Evolutionary conservation across 92 coral and sea anemone genomes (phyloP).

Genomic region (Bergia puertoricense): DNA sequence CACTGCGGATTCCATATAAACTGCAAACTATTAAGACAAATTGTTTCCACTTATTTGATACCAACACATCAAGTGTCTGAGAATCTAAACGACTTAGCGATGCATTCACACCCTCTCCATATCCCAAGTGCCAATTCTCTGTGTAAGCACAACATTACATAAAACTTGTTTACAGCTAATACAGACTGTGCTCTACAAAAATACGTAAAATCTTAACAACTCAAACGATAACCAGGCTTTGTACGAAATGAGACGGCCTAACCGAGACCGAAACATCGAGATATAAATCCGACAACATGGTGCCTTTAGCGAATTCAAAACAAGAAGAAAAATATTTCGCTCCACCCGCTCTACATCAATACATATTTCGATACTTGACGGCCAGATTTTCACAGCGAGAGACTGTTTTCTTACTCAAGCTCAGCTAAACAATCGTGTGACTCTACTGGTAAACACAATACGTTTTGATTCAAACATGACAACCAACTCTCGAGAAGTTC

Average conservation of each 20-base stretch:
- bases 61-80: constrained; percentile 52
- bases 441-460: constrained; percentile 37
- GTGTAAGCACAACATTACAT: constrained; percentile 16
- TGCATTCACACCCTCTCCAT: constrained; percentile 76
- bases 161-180: not conserved
- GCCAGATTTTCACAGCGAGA: constrained; percentile 36
- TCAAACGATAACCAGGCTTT: not conserved
- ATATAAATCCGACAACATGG: constrained; percentile 4
- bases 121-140: constrained; percentile 59
- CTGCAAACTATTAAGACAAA: constrained; percentile 30
- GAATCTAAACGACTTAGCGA: constrained; percentile 24
- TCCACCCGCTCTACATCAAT: not conserved
- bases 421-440: constrained; percentile 20
- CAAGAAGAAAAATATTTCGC: constrained; percentile 3
- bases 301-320: not conserved
- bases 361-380: not conserved
- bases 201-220: not conserved
- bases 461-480: constrained; percentile 47
- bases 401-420: constrained; percentile 10
- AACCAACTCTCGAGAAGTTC: constrained; percentile 57
- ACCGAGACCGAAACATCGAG: not conserved
- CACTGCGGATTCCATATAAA: constrained; percentile 37
- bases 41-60: constrained; percentile 52
- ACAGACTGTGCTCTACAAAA: not conserved
- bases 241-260: not conserved